Evolutionary conservation across 2,797 vertebrate genomes (phyloP).

Genomic region (Gastrophryne carolinensis): DNA sequence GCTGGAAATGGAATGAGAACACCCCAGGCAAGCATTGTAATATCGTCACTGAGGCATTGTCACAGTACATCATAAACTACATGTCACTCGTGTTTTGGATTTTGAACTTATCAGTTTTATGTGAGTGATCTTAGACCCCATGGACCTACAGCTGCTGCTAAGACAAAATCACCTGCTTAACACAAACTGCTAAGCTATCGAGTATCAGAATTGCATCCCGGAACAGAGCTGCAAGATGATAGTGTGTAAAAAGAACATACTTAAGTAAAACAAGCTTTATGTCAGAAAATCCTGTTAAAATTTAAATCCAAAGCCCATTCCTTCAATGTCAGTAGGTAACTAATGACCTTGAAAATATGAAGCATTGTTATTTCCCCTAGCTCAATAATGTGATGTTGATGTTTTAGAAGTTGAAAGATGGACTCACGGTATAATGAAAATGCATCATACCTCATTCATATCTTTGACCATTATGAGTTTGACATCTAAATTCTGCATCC

Average conservation of each 20-base stretch:
- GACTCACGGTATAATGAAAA: not conserved
- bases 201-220: conserved; percentile 53
- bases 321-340: conserved; percentile 5
- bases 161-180: conserved; percentile 55
- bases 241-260: conserved; percentile 16
- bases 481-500: not conserved
- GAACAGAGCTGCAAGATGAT: conserved; percentile 20
- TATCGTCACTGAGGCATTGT: conserved; percentile 41
- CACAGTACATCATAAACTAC: conserved; percentile 43
- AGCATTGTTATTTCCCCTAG: not conserved
- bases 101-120: conserved; percentile 59
- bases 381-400: not conserved
- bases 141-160: conserved; percentile 55
- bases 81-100: conserved; percentile 50
- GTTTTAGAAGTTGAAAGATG: not conserved
- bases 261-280: conserved; percentile 26
- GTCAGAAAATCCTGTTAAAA: not conserved
- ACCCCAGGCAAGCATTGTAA: not conserved
- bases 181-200: conserved; percentile 55
- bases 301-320: conserved; percentile 12
- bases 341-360: conserved; percentile 15
- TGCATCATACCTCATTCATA: not conserved
- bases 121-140: conserved; percentile 54
- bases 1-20: conserved; percentile 50
- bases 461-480: not conserved